A percentile compares a stretch with the other conserved stretches of the same genome.
Conservation (phyloP, 2,888 invertebrate genomes). For the Hoplodrina ambigua region DNA sequence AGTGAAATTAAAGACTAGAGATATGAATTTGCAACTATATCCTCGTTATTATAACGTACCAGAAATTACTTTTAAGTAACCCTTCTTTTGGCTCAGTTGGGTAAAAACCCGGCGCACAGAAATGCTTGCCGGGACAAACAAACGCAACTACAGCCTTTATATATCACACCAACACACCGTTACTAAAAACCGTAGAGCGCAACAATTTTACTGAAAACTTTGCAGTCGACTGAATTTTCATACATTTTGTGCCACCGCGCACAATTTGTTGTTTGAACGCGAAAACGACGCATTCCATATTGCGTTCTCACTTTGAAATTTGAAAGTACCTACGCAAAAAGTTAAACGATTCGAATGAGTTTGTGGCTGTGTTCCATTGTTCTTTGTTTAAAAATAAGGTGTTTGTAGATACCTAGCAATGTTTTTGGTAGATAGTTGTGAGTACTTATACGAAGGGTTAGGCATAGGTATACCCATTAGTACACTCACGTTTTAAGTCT, state of each 20-base stretch:
- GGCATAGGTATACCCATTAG: too few relatives aligned
- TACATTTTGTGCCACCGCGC: constrained; percentile 16
- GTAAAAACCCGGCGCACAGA: neutral
- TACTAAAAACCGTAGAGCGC: constrained; percentile 9
- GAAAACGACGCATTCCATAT: constrained; percentile 17
- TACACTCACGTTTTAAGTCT: too few relatives aligned
- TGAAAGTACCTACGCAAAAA: constrained; percentile 2
- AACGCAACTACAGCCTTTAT: constrained; percentile 8
- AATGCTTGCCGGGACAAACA: constrained; percentile 14
- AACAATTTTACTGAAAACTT: constrained; percentile 31
- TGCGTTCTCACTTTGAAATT: constrained; percentile 40
- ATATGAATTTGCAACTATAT: too few relatives aligned
- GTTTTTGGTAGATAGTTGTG: neutral
- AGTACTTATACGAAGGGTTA: neutral
- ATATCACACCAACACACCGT: constrained; percentile 2
- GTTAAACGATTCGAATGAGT: constrained; percentile 12
- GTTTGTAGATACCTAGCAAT: neutral
- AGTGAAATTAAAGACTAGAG: too few relatives aligned
- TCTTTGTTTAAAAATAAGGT: constrained; percentile 1
- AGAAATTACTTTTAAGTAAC: too few relatives aligned
- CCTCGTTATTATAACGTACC: too few relatives aligned
- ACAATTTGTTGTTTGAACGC: constrained; percentile 38
- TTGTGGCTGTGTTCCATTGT: constrained; percentile 24
- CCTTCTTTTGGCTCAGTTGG: too few relatives aligned
- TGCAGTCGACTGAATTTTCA: constrained; percentile 12